These are phyloP conservation scores for Reinhardtius hippoglossoides DNA, from an alignment of 2,113 vertebrate species.

Conservation along the genomic window DNA sequence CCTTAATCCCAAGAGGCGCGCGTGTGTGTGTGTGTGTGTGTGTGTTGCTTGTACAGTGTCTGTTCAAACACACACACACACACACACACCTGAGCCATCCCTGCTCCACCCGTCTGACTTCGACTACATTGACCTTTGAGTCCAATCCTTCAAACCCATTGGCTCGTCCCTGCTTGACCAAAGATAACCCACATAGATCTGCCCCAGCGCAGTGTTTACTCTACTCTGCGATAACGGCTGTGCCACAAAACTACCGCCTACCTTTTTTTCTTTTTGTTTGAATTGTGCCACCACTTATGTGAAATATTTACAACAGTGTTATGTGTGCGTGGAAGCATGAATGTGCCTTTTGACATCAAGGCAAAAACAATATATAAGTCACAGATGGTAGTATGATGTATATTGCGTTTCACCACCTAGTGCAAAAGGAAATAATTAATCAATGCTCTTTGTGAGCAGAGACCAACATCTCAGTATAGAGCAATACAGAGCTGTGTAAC, in stretches of 20 bases:
- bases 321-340: slow-evolving; percentile 24
- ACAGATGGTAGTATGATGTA: slow-evolving; percentile 24
- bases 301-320: slow-evolving; percentile 64
- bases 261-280: slow-evolving; percentile 1
- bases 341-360: slow-evolving; percentile 68
- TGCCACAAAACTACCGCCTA: slow-evolving; percentile 61
- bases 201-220: slow-evolving; percentile 71
- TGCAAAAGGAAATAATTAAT: slow-evolving; percentile 50
- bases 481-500: slow-evolving; percentile 80
- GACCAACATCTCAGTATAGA: slow-evolving; percentile 78
- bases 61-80: slow-evolving; percentile 43
- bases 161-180: slow-evolving; percentile 78
- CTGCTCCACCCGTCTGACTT: slow-evolving; percentile 40
- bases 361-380: slow-evolving; percentile 21
- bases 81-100: slow-evolving; percentile 54
- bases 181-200: slow-evolving; percentile 79
- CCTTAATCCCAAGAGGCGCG: slow-evolving; percentile 34
- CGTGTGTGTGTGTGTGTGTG: too few relatives aligned
- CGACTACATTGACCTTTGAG: slow-evolving; percentile 64
- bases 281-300: slow-evolving; percentile 59
- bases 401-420: slow-evolving; percentile 54
- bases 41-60: slow-evolving; percentile 18
- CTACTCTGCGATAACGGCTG: slow-evolving; percentile 57
- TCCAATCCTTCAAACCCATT: slow-evolving; percentile 47
- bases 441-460: slow-evolving; percentile 56